Evolutionary conservation across 1,140 invertebrate genomes (phyloP).

Genomic region (Limonius californicus): DNA sequence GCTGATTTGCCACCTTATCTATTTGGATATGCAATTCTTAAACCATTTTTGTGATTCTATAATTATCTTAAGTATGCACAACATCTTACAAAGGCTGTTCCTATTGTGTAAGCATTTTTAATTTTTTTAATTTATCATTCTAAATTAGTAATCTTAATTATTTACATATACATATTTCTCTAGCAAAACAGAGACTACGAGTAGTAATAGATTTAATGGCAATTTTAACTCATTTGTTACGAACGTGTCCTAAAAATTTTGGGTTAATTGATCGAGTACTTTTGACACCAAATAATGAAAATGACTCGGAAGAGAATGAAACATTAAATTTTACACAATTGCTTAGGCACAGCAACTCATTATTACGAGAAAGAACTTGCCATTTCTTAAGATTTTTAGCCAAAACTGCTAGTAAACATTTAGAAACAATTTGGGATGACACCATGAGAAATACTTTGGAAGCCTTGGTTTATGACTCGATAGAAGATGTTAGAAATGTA

Average conservation of each 20-base stretch:
- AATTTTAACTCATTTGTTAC: constrained; percentile 69
- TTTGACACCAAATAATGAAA: constrained; percentile 45
- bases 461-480: constrained; percentile 51
- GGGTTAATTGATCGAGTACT: constrained; percentile 70
- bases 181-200: constrained; percentile 57
- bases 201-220: constrained; percentile 66
- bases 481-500: constrained; percentile 52
- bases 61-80: constrained; percentile 59
- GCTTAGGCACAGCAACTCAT: constrained; percentile 57
- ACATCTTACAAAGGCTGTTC: constrained; percentile 54
- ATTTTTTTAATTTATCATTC: too few species aligned
- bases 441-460: constrained; percentile 54
- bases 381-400: constrained; percentile 63
- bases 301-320: constrained; percentile 10
- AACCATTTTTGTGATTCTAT: constrained; percentile 75
- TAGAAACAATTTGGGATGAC: constrained; percentile 62
- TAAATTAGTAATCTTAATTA: too few species aligned
- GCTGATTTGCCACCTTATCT: constrained; percentile 67
- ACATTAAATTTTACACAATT: constrained; percentile 57
- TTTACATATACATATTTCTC: too few species aligned
- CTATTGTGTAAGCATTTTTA: constrained; percentile 49
- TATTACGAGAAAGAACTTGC: constrained; percentile 61
- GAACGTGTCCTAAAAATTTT: constrained; percentile 68
- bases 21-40: constrained; percentile 65
- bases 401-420: constrained; percentile 57